Evolutionary conservation across 1,140 invertebrate species (phyloP).

Genomic region (Capitella teleta): DNA sequence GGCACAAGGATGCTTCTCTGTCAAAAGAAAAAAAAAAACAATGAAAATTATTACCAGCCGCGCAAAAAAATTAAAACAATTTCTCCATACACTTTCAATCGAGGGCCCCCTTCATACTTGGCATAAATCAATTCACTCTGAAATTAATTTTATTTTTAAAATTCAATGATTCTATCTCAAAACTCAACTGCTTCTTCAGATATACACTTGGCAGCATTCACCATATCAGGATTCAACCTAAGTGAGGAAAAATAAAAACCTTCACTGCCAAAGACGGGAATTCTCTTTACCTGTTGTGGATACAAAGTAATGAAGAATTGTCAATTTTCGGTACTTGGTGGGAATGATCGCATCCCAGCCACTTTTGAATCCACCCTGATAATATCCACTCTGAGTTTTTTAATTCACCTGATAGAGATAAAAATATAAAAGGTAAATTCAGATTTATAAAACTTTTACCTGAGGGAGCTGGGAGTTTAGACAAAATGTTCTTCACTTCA

Average conservation of each 20-base stretch:
- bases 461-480: conserved; percentile 13
- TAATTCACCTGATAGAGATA: too few relatives aligned
- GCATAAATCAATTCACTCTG: background rate
- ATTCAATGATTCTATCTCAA: too few relatives aligned
- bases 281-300: conserved; percentile 46
- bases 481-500: conserved; percentile 22
- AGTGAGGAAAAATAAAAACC: conserved; percentile 14
- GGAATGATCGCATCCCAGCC: conserved; percentile 33
- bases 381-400: conserved; percentile 49
- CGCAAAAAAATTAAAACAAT: background rate
- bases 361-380: conserved; percentile 45
- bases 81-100: background rate
- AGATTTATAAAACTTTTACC: conserved; percentile 5
- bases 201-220: conserved; percentile 33
- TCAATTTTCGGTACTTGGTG: conserved; percentile 40
- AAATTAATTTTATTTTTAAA: too few relatives aligned
- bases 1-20: background rate
- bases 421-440: too few relatives aligned
- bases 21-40: background rate
- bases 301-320: conserved; percentile 43
- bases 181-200: conserved; percentile 20
- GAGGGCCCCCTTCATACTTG: background rate
- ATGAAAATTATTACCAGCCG: background rate
- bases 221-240: conserved; percentile 27
- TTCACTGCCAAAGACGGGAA: conserved; percentile 7